A percentile compares a stretch with the other conserved stretches of the same genome.
phyloP scores from a whole-genome alignment of 1,140 invertebrate genomes.

The Drosophila pachea region DNA sequence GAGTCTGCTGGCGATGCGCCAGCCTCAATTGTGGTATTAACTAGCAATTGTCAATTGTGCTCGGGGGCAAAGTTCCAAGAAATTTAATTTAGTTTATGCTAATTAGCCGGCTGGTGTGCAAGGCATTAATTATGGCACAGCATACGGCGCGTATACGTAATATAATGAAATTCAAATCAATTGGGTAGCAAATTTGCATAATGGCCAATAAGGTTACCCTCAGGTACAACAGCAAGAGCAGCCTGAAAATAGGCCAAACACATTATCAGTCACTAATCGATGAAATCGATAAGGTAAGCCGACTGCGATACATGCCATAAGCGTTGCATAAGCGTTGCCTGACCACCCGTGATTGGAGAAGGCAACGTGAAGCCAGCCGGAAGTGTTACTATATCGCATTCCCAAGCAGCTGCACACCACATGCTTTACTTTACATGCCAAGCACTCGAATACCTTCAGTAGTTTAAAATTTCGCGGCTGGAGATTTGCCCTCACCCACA shows the following conservation, averaged over 20 bases:
- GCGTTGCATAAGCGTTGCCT: slow-evolving; percentile 8
- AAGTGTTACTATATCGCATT: background rate
- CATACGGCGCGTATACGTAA: slow-evolving; percentile 51
- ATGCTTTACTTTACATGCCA: background rate
- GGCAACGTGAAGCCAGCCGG: slow-evolving; percentile 13
- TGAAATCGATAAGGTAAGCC: slow-evolving; percentile 62
- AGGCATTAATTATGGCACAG: slow-evolving; percentile 54
- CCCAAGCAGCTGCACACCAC: no score
- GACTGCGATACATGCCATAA: slow-evolving; percentile 6
- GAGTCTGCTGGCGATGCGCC: slow-evolving; percentile 5
- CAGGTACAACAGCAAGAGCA: slow-evolving; percentile 10
- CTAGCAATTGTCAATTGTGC: slow-evolving; percentile 40
- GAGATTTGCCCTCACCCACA: background rate
- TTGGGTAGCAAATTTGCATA: slow-evolving; percentile 63
- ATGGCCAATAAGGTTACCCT: slow-evolving; percentile 41
- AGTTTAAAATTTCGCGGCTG: no score
- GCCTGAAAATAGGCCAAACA: slow-evolving; percentile 45
- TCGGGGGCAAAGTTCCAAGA: slow-evolving; percentile 13
- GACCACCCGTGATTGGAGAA: slow-evolving; percentile 8
- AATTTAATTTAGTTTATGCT: slow-evolving; percentile 73
- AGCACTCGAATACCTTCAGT: background rate
- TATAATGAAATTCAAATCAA: slow-evolving; percentile 66
- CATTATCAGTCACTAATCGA: slow-evolving; percentile 73
- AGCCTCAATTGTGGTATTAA: slow-evolving; percentile 16
- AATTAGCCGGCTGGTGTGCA: slow-evolving; percentile 52